A percentile compares a stretch with the other conserved stretches of the same genome.
Evolutionary conservation across 2,113 vertebrate genomes (phyloP).

Genomic region (Pedetes capensis): DNA sequence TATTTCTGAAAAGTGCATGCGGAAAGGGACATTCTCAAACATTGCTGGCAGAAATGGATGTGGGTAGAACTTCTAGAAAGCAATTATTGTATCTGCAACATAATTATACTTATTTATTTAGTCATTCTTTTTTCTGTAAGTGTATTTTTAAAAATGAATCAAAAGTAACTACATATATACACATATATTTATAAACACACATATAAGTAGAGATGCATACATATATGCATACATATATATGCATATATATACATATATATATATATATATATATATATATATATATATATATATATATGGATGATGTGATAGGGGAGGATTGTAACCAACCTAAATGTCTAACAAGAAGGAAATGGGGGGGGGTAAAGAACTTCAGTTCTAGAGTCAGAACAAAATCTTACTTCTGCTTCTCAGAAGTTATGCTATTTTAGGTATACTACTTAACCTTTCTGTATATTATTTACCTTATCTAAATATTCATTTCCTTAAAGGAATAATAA

Average conservation of each 20-base stretch:
- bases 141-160: conserved; percentile 24
- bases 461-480: background rate
- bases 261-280: background rate
- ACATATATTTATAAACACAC: background rate
- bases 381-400: background rate
- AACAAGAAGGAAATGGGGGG: background rate
- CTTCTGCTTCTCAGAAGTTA: background rate
- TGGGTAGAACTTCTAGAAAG: background rate
- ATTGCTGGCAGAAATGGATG: background rate
- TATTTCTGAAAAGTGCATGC: background rate
- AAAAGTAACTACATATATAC: background rate
- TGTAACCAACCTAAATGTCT: background rate
- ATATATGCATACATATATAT: background rate
- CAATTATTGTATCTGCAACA: background rate
- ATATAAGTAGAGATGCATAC: background rate
- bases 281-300: background rate
- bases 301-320: background rate
- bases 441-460: background rate
- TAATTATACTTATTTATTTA: background rate
- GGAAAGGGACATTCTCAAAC: background rate
- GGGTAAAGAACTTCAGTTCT: background rate
- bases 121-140: background rate
- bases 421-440: background rate
- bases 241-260: background rate
- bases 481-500: background rate